Conservation (phyloP, 1,140 invertebrate genomes). For the Carposina sasakii region DNA sequence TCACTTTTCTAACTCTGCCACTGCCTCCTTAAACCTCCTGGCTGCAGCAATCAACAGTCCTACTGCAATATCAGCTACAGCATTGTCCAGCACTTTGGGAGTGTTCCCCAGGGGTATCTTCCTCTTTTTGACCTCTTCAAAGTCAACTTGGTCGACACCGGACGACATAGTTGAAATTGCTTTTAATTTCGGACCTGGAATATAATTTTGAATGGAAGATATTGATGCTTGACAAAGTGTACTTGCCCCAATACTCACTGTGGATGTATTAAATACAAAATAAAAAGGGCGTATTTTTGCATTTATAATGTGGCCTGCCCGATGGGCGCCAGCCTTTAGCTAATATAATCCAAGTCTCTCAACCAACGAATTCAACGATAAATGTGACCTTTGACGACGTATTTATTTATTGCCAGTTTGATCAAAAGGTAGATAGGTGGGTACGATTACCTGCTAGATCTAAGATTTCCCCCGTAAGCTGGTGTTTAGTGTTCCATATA, state of each 20-base stretch:
- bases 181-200: slow-evolving; percentile 83
- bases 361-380: no score
- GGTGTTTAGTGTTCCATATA: slow-evolving; percentile 63
- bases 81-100: slow-evolving; percentile 83
- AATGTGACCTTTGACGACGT: no score
- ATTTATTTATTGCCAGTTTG: no score
- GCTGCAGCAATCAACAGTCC: slow-evolving; percentile 82
- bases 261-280: neutral
- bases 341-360: no score
- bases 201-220: neutral
- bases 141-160: slow-evolving; percentile 84
- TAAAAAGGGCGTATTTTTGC: no score
- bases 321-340: no score
- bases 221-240: no score
- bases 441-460: slow-evolving; percentile 61
- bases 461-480: slow-evolving; percentile 47
- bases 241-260: no score
- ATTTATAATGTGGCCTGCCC: no score
- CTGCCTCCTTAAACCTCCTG: slow-evolving; percentile 83
- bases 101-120: slow-evolving; percentile 85
- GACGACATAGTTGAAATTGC: slow-evolving; percentile 92
- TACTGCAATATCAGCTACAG: slow-evolving; percentile 89
- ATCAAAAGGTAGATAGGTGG: no score
- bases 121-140: slow-evolving; percentile 76
- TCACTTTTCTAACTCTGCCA: slow-evolving; percentile 77